Evolutionary conservation across 1,140 invertebrate species (phyloP), one percentile per base, ranked within the genome.

Genomic region (Ctenoplectra terminalis): DNA sequence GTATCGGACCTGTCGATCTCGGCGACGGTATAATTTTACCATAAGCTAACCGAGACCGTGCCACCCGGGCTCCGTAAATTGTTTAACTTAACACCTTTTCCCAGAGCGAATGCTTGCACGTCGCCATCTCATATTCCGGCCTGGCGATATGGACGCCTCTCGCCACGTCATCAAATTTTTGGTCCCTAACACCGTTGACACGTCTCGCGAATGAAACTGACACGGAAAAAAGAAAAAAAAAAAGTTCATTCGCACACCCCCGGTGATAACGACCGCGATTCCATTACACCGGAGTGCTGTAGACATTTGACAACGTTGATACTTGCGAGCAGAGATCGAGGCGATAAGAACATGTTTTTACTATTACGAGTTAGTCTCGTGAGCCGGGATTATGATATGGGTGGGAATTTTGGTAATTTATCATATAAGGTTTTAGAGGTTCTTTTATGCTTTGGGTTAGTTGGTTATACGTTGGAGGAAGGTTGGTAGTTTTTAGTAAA

Each of bases 11-110:
- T 46, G 54, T 67, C 67, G 66, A 79, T 71, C 64, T 61, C 26
- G 26, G 29, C 13, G 29, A 60, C 64, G 56, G 77, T 64, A 81
- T 81, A 74, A 81, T 81, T 81, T 46, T 54, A 23, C 60, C 56
- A 81, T 74, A 81, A 81, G 70, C 78, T 23, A 54, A 48, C 7
- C 37, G 26, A 73, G 20, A 4, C 23, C 6, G 69, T 34, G 37
- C 48, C 69, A 3, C n/a, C 5, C 58, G 0, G 17, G 23, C 46
- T 43, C 56, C 29, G 77, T 80, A 80, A 80, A 80, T 80, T 80
- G 77, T 72, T 80, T 80, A 70, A 73, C 56, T 80, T 80, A 73
- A 80, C 48, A 61, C 58, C 50, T 17, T 73, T 34, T 17, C 13
- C 20, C 29, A 8, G 13, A 8, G n/a, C 37, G 26, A 54, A 34